Base-by-base conservation (phyloP, 1,140 invertebrate genomes). In the Eriosoma lanigerum region DNA sequence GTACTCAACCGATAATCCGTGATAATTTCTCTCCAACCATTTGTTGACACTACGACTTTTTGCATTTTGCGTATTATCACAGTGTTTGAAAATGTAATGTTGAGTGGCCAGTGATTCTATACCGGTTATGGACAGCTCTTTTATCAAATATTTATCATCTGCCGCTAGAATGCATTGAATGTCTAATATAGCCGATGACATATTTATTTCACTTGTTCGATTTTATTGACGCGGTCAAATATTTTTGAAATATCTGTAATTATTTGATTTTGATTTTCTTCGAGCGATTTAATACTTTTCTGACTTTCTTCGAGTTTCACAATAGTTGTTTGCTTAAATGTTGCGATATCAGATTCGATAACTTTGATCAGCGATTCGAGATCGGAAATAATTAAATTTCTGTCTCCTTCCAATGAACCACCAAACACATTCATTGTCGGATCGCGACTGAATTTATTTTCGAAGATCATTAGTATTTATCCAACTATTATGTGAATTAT, bases 401-500 rank as follows among this genome's bases (percentile, higher is more conserved):
- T n/a, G n/a, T 50, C 21, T 5, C 21, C 21, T 24, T 46, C 44
- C 4, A 12, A 3, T 26, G 44, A 17, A 24, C 44, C 12, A 1
- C 66, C 44, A 15, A 70, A 70, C 44, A 50, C 66, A 44, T 26
- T 17, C 44, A 70, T 70, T 19, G 0, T 29, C 2, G 9, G 1
- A n/a, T 10, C 4, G 17, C 4, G 26, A 44, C 29, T 44, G 17
- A 44, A n/a, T n/a, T 48, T 32, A 32, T 32, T 64, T 64, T 64
- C 19, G 44, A 12, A 66, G 5, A 15, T 46, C 21, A 26, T 8
- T 46, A 4, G 66, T n/a, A 50, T 46, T 70, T 70, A 70, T 26
- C 66, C 66, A 80, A 24, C 19, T 62, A 44, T 81, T 81, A 15
- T 66, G 21, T 32, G 62, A 54, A 1, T 38, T n/a, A 54, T 64